Base-by-base conservation (phyloP, 2,113 vertebrate genomes). In the Gallinago paraguaiae region DNA sequence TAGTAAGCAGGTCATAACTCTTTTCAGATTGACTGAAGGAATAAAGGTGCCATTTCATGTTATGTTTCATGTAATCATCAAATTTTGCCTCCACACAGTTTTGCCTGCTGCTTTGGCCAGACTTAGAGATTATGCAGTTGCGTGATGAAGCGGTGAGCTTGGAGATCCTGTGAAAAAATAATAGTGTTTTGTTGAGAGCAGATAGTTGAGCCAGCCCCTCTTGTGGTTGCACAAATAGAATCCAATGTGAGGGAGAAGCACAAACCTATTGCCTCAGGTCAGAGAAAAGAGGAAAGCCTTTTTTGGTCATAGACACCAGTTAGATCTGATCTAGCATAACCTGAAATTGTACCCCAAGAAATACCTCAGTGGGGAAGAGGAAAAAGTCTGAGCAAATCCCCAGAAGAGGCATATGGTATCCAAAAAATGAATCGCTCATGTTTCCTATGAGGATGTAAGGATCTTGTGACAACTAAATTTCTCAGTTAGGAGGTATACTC, bases 351-450 rank as follows among this genome's bases (percentile, higher is more conserved):
- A 65, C 3, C 5, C 10, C 45, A 27, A 69, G 54, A 85, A 92
- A 41, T 6, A 41, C 6, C 9, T 54, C n/a, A 50, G 28, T 23
- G 35, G 14, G n/a, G 9, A 53, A 84, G 28, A 95, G 5, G 17
- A 70, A 56, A 71, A 86, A 6, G 6, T 80, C 33, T 65, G 35
- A 75, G 45, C 8, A 78, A 81, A 82, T 50, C 10, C 15, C 9
- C 7, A 46, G 64, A 60, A 81, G 23, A 89, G 10, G 12, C 11
- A 13, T 31, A 20, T 45, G 17, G 13, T 60, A 19, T 50, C 39
- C 2, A 48, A 69, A 76, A 13, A 39, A n/a, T 1, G 0, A 70
- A 54, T 67, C 3, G 2, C 11, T 64, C 17, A 2, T 56, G 33
- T 35, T 74, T 89, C 37, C 48, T 12, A 33, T 17, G 6, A 54